A percentile compares a stretch with the other conserved stretches of the same genome.
phyloP scores from a whole-genome alignment of 1,140 invertebrate species.

The Prorops nasuta region DNA sequence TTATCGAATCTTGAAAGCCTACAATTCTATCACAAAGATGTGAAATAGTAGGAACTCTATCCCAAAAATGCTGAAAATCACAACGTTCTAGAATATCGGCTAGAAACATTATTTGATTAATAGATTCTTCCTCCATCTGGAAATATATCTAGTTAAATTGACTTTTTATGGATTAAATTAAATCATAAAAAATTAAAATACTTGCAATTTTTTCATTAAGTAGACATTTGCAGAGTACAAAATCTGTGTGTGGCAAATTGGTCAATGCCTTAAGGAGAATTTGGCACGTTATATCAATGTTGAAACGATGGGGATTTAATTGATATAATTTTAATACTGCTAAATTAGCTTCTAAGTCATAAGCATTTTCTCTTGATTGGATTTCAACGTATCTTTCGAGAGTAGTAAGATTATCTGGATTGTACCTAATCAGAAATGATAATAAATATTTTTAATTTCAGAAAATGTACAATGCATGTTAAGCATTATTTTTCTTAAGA shows the following conservation, averaged over 20 bases:
- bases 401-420: constrained; percentile 87
- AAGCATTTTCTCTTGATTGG: constrained; percentile 89
- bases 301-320: constrained; percentile 88
- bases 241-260: constrained; percentile 95
- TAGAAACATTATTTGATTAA: constrained; percentile 83
- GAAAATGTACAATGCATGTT: background rate
- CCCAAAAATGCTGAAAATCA: constrained; percentile 91
- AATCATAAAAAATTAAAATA: constrained; percentile 8
- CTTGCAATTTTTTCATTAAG: constrained; percentile 82
- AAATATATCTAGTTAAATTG: no score
- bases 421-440: constrained; percentile 67
- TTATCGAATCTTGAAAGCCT: constrained; percentile 94
- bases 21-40: constrained; percentile 73
- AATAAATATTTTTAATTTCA: background rate
- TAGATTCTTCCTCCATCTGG: constrained; percentile 78
- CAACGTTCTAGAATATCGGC: constrained; percentile 91
- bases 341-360: constrained; percentile 94
- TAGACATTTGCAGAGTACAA: constrained; percentile 94
- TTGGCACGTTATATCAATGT: constrained; percentile 76
- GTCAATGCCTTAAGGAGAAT: constrained; percentile 93
- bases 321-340: constrained; percentile 91
- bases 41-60: constrained; percentile 68
- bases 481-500: no score
- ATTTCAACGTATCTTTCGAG: constrained; percentile 91
- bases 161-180: no score